These are phyloP conservation scores for Diplazon laetatorius DNA, from an alignment of 2,888 invertebrate genomes.

Conservation along the genomic window DNA sequence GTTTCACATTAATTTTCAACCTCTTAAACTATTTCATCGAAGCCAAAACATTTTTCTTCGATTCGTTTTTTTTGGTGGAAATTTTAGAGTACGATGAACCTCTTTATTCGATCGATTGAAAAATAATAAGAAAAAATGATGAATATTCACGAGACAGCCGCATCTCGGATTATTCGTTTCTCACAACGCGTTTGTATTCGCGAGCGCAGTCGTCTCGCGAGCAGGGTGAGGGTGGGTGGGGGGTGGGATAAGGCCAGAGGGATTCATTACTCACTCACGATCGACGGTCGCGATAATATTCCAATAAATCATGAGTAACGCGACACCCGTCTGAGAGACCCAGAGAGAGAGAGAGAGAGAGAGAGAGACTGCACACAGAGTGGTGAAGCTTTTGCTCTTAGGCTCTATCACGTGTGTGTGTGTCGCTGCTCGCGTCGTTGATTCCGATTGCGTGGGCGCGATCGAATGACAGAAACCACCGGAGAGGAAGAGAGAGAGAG, in stretches of 20 bases:
- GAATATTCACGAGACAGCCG: conserved; percentile 20
- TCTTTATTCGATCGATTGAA: no score
- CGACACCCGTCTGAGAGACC: conserved; percentile 36
- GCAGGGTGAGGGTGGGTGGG: no score
- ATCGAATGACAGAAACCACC: conserved; percentile 55
- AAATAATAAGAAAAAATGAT: no score
- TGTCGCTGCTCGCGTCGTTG: conserved; percentile 25
- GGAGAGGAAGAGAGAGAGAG: no score
- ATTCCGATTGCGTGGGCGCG: conserved; percentile 58
- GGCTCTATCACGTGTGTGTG: not conserved
- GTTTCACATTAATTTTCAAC: no score
- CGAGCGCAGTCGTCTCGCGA: not conserved
- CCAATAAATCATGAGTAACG: conserved; percentile 56
- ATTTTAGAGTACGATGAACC: no score
- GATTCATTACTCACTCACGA: conserved; percentile 40
- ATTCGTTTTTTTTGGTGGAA: no score
- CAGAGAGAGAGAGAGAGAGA: no score
- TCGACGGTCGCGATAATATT: conserved; percentile 50
- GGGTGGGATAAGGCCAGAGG: not conserved
- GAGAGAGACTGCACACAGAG: no score
- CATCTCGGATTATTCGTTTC: not conserved
- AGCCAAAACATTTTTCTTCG: no score
- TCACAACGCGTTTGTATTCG: conserved; percentile 1
- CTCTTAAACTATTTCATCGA: no score
- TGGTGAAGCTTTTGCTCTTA: not conserved